Evolutionary conservation across 2,888 invertebrate genomes (phyloP), one percentile per base, ranked within the genome.

Genomic region (Cotesia congregata): DNA sequence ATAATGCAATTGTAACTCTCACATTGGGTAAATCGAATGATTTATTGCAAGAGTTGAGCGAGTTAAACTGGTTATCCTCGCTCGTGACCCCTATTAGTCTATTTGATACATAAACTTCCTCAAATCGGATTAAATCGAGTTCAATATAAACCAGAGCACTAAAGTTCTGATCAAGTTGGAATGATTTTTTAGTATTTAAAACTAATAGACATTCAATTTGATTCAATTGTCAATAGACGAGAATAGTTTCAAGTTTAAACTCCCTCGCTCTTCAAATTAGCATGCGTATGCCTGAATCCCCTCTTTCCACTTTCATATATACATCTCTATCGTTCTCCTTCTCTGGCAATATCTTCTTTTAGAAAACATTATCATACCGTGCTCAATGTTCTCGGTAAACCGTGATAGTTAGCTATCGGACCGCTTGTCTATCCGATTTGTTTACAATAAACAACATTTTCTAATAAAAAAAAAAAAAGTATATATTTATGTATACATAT

Each of bases 131-230:
- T 81, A 77, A 77, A 77, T 80, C 78, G 77, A 81, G 78, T 72
- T 81, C 81, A 79, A 81, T 80, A 79, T 74, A 68, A 81, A 81
- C 80, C 80, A 81, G n/a, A 60, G 9, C 61, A 59, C 30, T 61
- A 72, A 75, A 70, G 20, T 73, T 39, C 15, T 65, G 7, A 30
- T 15, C 61, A 41, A 6, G 61, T 50, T 3, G 61, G 38, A 70
- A 30, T 30, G 17, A 2, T 75, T 75, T 15, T 75, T 65, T 68
- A 7, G 15, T 6, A 12, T 7, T 41, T 74, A 70, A 79, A 79
- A 79, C 79, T 82, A 30, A 78, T 59, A 69, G 74, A 78, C 70
- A 73, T 78, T 71, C 62, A 78, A 72, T 20, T 60, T 72, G 62
- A 72, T 61, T 61, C 40, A 62, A 39, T 61, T n/a, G 17, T 40